Evolutionary conservation across 2,113 vertebrate genomes (phyloP).

Genomic region (Solea senegalensis): DNA sequence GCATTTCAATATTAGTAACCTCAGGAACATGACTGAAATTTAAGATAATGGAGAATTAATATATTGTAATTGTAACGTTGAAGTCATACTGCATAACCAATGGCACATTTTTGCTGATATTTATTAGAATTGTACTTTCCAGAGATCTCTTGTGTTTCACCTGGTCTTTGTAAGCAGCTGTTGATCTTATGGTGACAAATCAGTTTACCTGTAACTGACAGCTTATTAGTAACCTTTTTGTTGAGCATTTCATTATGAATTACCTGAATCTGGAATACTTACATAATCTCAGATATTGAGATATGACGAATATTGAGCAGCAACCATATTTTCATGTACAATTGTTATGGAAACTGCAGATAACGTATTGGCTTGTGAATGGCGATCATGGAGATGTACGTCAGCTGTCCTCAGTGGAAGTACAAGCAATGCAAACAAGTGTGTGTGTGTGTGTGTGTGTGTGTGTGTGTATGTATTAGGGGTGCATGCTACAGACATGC

Average conservation of each 20-base stretch:
- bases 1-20: neutral
- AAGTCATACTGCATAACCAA: neutral
- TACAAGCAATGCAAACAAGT: conserved; percentile 34
- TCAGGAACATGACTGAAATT: too few relatives aligned
- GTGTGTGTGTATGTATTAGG: too few relatives aligned
- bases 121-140: too few relatives aligned
- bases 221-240: conserved; percentile 41
- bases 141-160: too few relatives aligned
- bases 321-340: conserved; percentile 10
- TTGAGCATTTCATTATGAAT: conserved; percentile 31
- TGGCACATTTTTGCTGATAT: neutral
- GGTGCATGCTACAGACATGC: conserved; percentile 29
- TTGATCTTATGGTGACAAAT: conserved; percentile 34
- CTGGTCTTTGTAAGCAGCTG: conserved; percentile 18
- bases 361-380: conserved; percentile 13
- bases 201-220: conserved; percentile 39
- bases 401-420: conserved; percentile 15
- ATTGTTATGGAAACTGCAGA: conserved; percentile 24
- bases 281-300: too few relatives aligned
- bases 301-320: conserved; percentile 10
- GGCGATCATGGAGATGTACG: conserved; percentile 20
- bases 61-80: too few relatives aligned
- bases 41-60: too few relatives aligned
- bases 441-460: too few relatives aligned
- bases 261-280: conserved; percentile 28